phyloP scores from a whole-genome alignment of 2,113 vertebrate genomes.

The Ciconia maguari region DNA sequence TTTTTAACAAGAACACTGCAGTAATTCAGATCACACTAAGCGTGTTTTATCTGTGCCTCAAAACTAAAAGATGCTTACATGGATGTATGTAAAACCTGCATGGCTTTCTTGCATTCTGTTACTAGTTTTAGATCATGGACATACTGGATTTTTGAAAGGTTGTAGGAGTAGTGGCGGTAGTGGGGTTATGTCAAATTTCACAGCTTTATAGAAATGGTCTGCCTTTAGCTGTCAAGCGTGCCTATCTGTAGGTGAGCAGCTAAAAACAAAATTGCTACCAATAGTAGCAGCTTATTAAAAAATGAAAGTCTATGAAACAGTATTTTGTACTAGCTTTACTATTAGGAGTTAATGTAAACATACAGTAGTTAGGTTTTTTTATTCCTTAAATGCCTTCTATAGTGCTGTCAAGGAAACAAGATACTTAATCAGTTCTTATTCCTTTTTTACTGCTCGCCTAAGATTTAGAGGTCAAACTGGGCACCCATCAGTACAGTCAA shows the following conservation, averaged over 20 bases:
- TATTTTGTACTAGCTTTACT: not conserved
- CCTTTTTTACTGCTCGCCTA: constrained; percentile 27
- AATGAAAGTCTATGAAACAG: not conserved
- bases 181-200: not conserved
- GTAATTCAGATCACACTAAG: constrained; percentile 64
- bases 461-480: constrained; percentile 54
- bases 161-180: not conserved
- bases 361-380: not conserved
- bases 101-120: not conserved
- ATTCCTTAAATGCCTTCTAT: not conserved
- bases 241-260: not conserved
- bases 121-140: not conserved
- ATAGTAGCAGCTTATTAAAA: not conserved
- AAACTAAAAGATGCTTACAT: constrained; percentile 13
- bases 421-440: constrained; percentile 21
- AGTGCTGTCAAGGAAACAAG: constrained; percentile 9
- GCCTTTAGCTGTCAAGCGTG: not conserved
- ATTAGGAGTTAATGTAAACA: not conserved
- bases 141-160: not conserved
- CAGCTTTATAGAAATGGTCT: not conserved
- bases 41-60: constrained; percentile 36
- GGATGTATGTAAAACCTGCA: not conserved
- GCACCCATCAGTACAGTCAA: constrained; percentile 17
- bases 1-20: constrained; percentile 69
- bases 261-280: not conserved